Evolutionary conservation across 2,888 invertebrate genomes (phyloP).

Genomic region (Plebejus melissa): DNA sequence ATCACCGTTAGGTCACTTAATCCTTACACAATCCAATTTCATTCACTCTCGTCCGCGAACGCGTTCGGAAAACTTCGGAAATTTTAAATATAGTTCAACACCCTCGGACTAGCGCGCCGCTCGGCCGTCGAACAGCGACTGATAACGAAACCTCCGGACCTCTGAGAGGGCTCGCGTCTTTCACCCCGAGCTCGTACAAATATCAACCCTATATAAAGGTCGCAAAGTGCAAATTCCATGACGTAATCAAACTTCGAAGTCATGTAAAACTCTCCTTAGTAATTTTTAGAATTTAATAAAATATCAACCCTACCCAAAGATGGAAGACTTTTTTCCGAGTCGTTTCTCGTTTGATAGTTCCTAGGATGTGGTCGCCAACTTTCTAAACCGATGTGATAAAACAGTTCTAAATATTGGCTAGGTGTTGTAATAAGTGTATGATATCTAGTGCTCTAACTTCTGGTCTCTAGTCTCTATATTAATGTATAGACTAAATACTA

Average conservation of each 20-base stretch:
- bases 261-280: conserved; percentile 36
- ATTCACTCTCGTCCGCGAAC: conserved; percentile 48
- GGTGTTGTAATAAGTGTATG: conserved; percentile 48
- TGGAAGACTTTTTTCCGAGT: conserved; percentile 59
- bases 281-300: conserved; percentile 63
- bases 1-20: conserved; percentile 54
- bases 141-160: conserved; percentile 72
- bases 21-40: conserved; percentile 62
- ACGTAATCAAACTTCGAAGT: conserved; percentile 48
- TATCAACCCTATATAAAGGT: conserved; percentile 50
- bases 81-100: conserved; percentile 41
- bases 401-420: conserved; percentile 52
- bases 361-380: conserved; percentile 73
- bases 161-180: conserved; percentile 67
- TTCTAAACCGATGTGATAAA: conserved; percentile 76
- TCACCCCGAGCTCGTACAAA: conserved; percentile 51
- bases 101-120: conserved; percentile 56
- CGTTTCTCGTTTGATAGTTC: conserved; percentile 64
- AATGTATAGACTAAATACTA: no score
- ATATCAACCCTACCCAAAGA: conserved; percentile 37
- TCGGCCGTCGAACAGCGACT: conserved; percentile 72
- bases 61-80: conserved; percentile 68
- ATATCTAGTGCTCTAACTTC: neutral
- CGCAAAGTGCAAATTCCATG: conserved; percentile 58
- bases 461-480: neutral